A percentile compares a stretch with the other conserved stretches of the same genome.
Evolutionary conservation across 2,797 vertebrate genomes (phyloP).

Genomic region (Strix occidentalis): DNA sequence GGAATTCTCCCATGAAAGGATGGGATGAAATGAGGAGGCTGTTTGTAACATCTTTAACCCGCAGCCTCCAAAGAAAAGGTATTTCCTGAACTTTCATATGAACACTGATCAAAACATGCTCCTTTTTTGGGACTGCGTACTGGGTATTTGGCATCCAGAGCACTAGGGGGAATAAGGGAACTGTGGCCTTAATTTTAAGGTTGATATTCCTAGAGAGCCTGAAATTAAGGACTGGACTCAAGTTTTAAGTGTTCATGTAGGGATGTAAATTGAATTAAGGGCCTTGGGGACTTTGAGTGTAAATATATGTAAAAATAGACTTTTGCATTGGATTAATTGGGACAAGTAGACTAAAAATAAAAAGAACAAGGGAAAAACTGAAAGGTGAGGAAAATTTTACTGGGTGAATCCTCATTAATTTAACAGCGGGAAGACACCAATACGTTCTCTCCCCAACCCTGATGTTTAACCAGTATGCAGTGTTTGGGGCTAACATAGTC

Average conservation of each 20-base stretch:
- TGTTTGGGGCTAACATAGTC: background rate
- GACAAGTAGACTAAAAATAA: background rate
- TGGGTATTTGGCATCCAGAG: background rate
- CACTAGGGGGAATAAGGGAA: background rate
- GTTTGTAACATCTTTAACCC: background rate
- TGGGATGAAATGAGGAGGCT: background rate
- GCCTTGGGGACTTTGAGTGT: background rate
- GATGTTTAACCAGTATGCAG: background rate
- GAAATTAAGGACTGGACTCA: background rate
- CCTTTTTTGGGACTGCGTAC: background rate
- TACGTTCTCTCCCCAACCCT: background rate
- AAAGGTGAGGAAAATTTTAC: background rate
- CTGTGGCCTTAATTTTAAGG: background rate
- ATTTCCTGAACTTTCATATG: background rate
- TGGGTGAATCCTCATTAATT: background rate
- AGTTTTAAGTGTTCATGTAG: background rate
- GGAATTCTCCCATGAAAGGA: background rate
- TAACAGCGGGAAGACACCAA: background rate
- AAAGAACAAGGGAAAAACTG: background rate
- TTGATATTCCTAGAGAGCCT: background rate
- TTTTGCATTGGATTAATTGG: background rate
- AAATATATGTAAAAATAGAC: background rate
- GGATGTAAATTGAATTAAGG: background rate
- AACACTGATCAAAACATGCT: background rate
- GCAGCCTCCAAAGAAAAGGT: fast-evolving